Evolutionary conservation across 2,888 invertebrate species (phyloP), one percentile per base, ranked within the genome.

Genomic region (Thecophora atra): DNA sequence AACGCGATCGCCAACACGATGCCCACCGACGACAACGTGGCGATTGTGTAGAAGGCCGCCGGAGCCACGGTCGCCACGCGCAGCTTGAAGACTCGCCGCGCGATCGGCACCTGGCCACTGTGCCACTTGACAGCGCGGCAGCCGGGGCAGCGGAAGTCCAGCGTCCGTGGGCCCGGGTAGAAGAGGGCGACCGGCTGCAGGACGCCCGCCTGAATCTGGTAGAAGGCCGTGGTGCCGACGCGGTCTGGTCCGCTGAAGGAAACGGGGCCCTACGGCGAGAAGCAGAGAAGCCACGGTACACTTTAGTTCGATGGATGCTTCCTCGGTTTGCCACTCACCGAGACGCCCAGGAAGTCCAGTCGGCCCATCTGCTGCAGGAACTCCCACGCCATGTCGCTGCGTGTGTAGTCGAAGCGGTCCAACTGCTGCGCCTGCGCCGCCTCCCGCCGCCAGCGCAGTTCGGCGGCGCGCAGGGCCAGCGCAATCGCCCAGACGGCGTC

Each of bases 401-500:
- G 89, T 54, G 90, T 89, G 81, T 95, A 95, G 81, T 92, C 91
- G 82, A 94, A 95, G 72, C 91, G 87, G 65, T 89, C 88, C 58
- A 94, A 85, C 76, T 86, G 82, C 74, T 76, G 87, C 52, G 82
- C 80, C 62, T 77, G 78, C 78, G 85, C 64, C 75, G 81, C 77
- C 67, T 84, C 81, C 58, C 82, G 86, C 19, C 88, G 88, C 88
- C 91, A 90, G 66, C 88, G 86, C 24, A 88, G 87, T 80, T 92
- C 91, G 0, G 92, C 90, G 73, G 89, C 89, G 73, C 90, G 89
- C 69, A 97, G 84, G 0, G 94, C 92, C 28, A 95, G 82, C 0
- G 95, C 95, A 79, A 96, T 94, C 0, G 95, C 92, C 96, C 96
- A 97, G 0, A 97, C 92, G 0, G 96, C 96, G 82, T 97, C 97